Evolutionary conservation across 2,113 vertebrate genomes (phyloP), one percentile per base, ranked within the genome.

Genomic region (Sorex araneus): DNA sequence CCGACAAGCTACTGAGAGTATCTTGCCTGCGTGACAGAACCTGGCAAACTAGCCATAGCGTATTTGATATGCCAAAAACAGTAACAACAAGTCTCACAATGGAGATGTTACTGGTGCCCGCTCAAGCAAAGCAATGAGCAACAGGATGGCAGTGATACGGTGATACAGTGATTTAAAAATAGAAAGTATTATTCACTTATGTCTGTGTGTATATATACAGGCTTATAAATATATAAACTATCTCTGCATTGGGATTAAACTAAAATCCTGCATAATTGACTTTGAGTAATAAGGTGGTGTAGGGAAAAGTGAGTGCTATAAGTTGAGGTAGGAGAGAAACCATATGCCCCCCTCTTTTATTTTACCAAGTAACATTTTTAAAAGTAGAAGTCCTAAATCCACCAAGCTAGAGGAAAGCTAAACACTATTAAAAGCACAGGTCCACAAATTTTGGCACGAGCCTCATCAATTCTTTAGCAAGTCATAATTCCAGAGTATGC

Each of bases 161-260:
- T n/a, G n/a, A n/a, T n/a, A n/a, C n/a, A n/a, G n/a, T n/a, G n/a
- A 27, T 93, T 84, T 63, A 54, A 91, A 93, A 91, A 93, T 85
- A 27, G 4, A 73, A 79, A 32, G n/a, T 25, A 36, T n/a, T 8
- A 40, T 40, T 7, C 23, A 5, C 4, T 43, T 50, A 57, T 30
- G 1, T 84, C 16, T 60, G 9, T 82, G 1, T 45, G 64, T 8
- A n/a, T 9, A 64, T 15, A 28, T 28, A 77, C 40, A 40, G 7
- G 7, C 12, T 9, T 50, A 80, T 12, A 11, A 8, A 16, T 34
- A 25, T 9, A 30, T 1, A 7, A 27, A 84, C 0, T 28, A 69
- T 66, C 63, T 80, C 8, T 28, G 36, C 11, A 32, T 57, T 25
- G 16, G 5, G 19, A n/a, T 66, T 66, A 60, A 74, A 60, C 13